These are phyloP conservation scores for Pseudomyrmex cubaensis DNA, from an alignment of 1,140 invertebrate species.

Conservation along the genomic window DNA sequence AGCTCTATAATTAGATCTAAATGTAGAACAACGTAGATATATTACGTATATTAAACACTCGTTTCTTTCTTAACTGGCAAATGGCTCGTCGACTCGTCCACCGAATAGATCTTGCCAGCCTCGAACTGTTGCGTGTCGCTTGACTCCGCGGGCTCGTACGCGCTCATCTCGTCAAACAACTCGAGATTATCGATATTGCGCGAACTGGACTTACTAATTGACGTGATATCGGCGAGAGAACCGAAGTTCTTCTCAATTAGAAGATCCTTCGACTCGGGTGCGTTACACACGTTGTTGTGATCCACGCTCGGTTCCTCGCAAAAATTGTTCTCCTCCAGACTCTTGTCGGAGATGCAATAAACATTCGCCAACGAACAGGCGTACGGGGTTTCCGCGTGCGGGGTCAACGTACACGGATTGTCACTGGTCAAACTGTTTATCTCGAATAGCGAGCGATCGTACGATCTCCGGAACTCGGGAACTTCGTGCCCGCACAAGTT, in stretches of 20 bases:
- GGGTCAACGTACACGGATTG: conserved; percentile 56
- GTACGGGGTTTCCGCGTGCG: conserved; percentile 39
- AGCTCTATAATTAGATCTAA: not conserved
- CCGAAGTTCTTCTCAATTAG: conserved; percentile 65
- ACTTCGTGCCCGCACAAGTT: conserved; percentile 68
- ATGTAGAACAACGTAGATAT: not conserved
- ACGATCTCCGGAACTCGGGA: conserved; percentile 64
- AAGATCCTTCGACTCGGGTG: conserved; percentile 56
- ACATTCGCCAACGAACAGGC: conserved; percentile 60
- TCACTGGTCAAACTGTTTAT: conserved; percentile 70
- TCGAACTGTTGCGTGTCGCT: conserved; percentile 57
- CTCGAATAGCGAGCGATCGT: conserved; percentile 68
- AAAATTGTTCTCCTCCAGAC: conserved; percentile 56
- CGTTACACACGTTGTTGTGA: conserved; percentile 37
- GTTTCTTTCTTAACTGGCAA: conserved; percentile 80
- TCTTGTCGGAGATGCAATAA: conserved; percentile 45
- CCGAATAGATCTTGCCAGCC: conserved; percentile 59
- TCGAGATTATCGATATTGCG: conserved; percentile 62
- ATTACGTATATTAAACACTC: conserved; percentile 76
- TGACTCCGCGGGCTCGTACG: conserved; percentile 69
- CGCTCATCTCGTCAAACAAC: conserved; percentile 63
- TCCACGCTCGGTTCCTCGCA: conserved; percentile 64
- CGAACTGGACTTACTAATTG: conserved; percentile 65
- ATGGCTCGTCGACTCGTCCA: conserved; percentile 62
- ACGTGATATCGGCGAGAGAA: conserved; percentile 75